phyloP scores from a whole-genome alignment of 2,113 vertebrate genomes.

The Corvus moneduloides region DNA sequence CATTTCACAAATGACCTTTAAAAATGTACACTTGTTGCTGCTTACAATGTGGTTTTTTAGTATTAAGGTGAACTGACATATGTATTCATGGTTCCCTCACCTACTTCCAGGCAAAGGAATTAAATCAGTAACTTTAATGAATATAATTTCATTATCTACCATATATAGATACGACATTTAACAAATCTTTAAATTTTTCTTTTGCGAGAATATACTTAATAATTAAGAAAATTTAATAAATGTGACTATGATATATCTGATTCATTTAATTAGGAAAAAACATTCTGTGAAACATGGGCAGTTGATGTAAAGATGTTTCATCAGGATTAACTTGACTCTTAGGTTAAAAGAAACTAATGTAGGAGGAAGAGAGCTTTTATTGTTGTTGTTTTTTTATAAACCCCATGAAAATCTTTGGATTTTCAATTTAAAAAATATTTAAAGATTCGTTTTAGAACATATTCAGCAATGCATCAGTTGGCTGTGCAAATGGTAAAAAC shows the following conservation, averaged over 20 bases:
- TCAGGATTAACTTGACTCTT: not conserved
- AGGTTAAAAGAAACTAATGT: conserved; percentile 26
- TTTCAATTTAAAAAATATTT: not conserved
- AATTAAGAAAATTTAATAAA: conserved; percentile 50
- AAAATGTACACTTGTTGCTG: not conserved
- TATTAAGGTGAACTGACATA: not conserved
- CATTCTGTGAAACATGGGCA: conserved; percentile 12
- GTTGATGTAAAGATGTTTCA: conserved; percentile 30
- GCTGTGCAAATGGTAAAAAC: not conserved
- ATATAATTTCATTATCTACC: conserved; percentile 5
- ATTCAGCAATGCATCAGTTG: not conserved
- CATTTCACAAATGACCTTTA: not conserved
- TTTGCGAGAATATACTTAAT: conserved; percentile 20
- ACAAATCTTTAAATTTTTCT: conserved; percentile 23
- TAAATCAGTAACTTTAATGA: conserved; percentile 11
- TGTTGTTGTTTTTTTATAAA: not conserved
- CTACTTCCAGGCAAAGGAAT: conserved; percentile 37
- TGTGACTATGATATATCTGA: conserved; percentile 32
- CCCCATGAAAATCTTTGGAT: not conserved
- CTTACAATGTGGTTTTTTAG: not conserved
- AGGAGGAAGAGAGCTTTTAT: conserved; percentile 2
- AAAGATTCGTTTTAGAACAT: not conserved
- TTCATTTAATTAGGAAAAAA: conserved; percentile 41
- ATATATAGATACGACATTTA: conserved; percentile 25
- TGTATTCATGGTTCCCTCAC: conserved; percentile 12